Base-by-base conservation (phyloP, 2,797 vertebrate species). In the Aldrovandia affinis region DNA sequence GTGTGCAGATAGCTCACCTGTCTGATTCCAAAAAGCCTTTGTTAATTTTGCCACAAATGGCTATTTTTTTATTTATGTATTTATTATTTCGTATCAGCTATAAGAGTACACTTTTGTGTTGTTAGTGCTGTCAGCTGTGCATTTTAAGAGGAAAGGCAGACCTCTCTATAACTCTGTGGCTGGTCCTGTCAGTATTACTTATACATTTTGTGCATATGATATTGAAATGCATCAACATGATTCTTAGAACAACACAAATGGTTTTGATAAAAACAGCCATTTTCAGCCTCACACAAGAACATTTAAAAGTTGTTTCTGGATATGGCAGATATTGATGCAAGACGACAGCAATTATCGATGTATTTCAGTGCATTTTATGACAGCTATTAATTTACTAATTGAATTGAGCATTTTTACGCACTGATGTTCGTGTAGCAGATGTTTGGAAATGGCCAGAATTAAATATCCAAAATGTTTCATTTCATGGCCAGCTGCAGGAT, bases 401-500 rank as follows among this genome's bases (percentile, higher is more conserved):
- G 25, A 1, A 79, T 33, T 10, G 30, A 78, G 20, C 47, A 42
- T 7, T 52, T 54, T 79, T 78, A 14, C 14, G 30, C 8, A 55
- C 15, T 28, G 14, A 44, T 78, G 6, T 42, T 18, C 30, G 50
- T 78, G 70, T 9, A 28, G n/a, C 36, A 54, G 15, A 79, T 79
- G 47, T 79, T 79, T 79, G 78, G 75, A 79, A 79, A 54, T 54
- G 3, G 14, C 12, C 28, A 28, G 28, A n/a, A 30, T 30, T 52
- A 55, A 18, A 79, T 44, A 9, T 30, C 70, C 2, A 6, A 3
- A 75, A 36, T 30, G 30, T 79, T 54, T 30, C 12, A 73, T 39
- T 73, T 73, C 18, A 73, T n/a, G n/a, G n/a, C n/a, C n/a, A n/a
- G n/a, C 68, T 73, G 68, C 39, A 73, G 33, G 68, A 73, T 42